A percentile compares a stretch with the other conserved stretches of the same genome.
phyloP scores from a whole-genome alignment of 2,888 invertebrate genomes.

The Uloborus plumipes region DNA sequence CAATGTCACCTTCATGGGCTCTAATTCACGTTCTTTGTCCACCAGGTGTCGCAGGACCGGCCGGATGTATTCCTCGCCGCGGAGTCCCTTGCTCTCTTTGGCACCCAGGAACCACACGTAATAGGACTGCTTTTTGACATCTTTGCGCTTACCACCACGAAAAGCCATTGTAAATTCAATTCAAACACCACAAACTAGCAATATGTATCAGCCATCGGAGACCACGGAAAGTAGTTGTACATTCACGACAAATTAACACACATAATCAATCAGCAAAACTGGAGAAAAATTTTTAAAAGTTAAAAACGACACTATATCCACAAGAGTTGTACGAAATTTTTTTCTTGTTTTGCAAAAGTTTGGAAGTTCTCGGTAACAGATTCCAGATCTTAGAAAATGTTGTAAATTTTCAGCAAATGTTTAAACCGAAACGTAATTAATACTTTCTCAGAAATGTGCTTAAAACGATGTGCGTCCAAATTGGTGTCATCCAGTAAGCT shows the following conservation, averaged over 20 bases:
- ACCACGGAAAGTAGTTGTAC: too few species aligned
- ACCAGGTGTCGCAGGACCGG: constrained; percentile 88
- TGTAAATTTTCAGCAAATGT: too few species aligned
- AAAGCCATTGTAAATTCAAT: constrained; percentile 65
- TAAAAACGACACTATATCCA: background rate
- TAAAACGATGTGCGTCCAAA: background rate
- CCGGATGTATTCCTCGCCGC: constrained; percentile 86
- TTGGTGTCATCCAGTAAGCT: constrained; percentile 29
- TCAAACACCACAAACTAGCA: too few species aligned
- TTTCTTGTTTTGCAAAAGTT: too few species aligned
- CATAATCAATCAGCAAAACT: background rate
- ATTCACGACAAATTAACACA: too few species aligned
- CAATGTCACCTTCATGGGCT: constrained; percentile 90
- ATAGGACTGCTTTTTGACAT: constrained; percentile 72
- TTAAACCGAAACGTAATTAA: too few species aligned
- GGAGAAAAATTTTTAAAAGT: constrained; percentile 6
- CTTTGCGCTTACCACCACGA: constrained; percentile 66
- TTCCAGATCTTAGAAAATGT: too few species aligned
- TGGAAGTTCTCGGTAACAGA: too few species aligned
- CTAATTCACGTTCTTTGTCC: constrained; percentile 86
- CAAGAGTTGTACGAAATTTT: too few species aligned
- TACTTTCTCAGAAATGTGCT: too few species aligned
- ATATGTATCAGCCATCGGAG: too few species aligned
- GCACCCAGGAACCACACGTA: constrained; percentile 85
- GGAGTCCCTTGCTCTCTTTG: constrained; percentile 89